Evolutionary conservation across 2,113 vertebrate species (phyloP).

Genomic region (Neodontobutis hainanensis): DNA sequence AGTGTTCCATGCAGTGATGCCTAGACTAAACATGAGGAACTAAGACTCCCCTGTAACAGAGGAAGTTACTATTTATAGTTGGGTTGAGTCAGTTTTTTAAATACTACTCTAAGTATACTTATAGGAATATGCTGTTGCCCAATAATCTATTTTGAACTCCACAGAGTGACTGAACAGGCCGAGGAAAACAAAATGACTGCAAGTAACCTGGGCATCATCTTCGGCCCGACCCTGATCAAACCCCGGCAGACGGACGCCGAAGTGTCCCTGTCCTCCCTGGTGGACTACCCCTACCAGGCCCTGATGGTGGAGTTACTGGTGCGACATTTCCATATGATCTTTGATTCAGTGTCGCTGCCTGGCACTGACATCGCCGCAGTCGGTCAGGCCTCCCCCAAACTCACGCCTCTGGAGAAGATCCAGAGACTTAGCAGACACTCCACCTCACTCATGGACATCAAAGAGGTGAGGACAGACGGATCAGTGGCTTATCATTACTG

Average conservation of each 20-base stretch:
- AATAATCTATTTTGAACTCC: not conserved
- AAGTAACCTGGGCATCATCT: conserved; percentile 96
- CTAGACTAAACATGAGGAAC: conserved; percentile 14
- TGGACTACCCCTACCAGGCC: conserved; percentile 95
- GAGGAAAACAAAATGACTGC: conserved; percentile 99
- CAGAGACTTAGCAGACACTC: conserved; percentile 81
- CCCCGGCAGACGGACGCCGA: conserved; percentile 88
- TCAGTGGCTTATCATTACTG: too few species aligned
- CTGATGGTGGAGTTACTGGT: conserved; percentile 91
- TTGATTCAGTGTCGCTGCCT: conserved; percentile 72
- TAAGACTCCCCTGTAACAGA: conserved; percentile 38
- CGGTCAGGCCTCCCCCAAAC: conserved; percentile 60
- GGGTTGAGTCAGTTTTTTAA: not conserved
- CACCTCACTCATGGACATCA: conserved; percentile 80
- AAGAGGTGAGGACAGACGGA: conserved; percentile 81
- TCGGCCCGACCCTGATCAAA: conserved; percentile 93
- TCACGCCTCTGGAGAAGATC: conserved; percentile 82
- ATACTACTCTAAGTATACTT: too few species aligned
- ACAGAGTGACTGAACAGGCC: conserved; percentile 88
- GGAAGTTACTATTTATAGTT: conserved; percentile 38
- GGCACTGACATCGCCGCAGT: conserved; percentile 56
- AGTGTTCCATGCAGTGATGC: conserved; percentile 30
- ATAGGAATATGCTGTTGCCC: too few species aligned
- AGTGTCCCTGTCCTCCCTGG: conserved; percentile 92
- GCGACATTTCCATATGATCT: conserved; percentile 85